A percentile compares a stretch with the other conserved stretches of the same genome.
Conservation (phyloP, 2,113 vertebrate species). For the Pseudonaja textilis region DNA sequence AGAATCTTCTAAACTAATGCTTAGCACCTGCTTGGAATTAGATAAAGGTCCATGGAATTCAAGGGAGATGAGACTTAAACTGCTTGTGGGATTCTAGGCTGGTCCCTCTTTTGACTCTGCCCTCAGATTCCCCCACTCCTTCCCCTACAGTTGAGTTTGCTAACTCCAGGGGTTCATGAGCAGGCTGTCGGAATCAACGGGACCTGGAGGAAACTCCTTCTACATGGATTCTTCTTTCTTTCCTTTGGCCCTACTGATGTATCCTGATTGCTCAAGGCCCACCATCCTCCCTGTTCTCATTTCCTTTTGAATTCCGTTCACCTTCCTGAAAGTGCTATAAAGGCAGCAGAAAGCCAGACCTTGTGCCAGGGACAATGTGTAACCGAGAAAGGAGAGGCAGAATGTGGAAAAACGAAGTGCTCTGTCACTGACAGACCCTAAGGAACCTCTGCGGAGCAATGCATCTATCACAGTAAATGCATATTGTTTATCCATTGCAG, state of each 20-base stretch:
- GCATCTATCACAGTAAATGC: slow-evolving; percentile 22
- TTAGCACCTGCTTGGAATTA: background rate
- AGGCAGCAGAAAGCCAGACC: background rate
- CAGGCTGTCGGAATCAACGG: background rate
- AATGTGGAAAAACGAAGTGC: background rate
- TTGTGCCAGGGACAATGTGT: background rate
- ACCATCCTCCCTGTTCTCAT: background rate
- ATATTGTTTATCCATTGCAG: slow-evolving; percentile 14
- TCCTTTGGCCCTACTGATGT: background rate
- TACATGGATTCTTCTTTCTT: background rate
- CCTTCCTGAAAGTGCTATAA: background rate
- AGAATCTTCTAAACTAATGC: background rate
- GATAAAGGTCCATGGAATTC: background rate
- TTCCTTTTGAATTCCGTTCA: background rate
- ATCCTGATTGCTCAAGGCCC: background rate
- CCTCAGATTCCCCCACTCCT: background rate
- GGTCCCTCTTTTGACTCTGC: background rate
- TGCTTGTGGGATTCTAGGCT: background rate
- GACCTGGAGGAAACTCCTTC: background rate
- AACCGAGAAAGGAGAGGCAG: background rate
- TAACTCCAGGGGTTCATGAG: background rate
- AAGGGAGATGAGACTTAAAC: background rate
- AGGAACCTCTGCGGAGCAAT: slow-evolving; percentile 1
- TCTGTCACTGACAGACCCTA: background rate
- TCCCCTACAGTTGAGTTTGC: background rate